A percentile compares a stretch with the other conserved stretches of the same genome.
Evolutionary conservation across 1,140 invertebrate species (phyloP).

Genomic region (Coptotermes formosanus): DNA sequence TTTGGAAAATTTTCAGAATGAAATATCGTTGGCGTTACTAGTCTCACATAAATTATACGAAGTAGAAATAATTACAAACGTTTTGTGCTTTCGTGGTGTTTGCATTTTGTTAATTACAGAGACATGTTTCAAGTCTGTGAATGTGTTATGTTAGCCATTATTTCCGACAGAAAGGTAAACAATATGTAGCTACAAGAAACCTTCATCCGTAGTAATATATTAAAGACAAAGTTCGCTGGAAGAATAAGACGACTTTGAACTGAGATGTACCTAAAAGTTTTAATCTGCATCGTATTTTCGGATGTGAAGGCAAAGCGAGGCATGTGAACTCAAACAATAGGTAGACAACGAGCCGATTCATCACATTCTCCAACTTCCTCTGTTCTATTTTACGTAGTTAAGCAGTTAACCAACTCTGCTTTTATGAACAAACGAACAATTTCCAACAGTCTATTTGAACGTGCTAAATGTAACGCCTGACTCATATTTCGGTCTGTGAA

Average conservation of each 20-base stretch:
- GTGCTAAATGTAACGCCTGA: neutral
- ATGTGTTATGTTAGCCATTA: neutral
- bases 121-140: neutral
- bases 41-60: no score
- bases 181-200: neutral
- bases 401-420: constrained; percentile 1
- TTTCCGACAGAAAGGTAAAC: neutral
- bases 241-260: neutral
- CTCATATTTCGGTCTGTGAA: neutral
- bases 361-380: neutral
- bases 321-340: neutral
- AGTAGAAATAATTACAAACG: no score
- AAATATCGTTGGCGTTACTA: no score
- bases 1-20: no score
- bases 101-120: neutral
- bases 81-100: neutral
- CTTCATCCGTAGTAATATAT: neutral
- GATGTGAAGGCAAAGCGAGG: neutral
- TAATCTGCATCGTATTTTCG: neutral
- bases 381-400: neutral
- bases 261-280: neutral
- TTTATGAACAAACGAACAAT: neutral
- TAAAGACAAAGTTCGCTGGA: neutral
- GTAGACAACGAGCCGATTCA: neutral
- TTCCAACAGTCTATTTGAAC: neutral